These are phyloP conservation scores for Pyrrhosoma nymphula DNA, from an alignment of 2,888 invertebrate genomes.

Conservation along the genomic window DNA sequence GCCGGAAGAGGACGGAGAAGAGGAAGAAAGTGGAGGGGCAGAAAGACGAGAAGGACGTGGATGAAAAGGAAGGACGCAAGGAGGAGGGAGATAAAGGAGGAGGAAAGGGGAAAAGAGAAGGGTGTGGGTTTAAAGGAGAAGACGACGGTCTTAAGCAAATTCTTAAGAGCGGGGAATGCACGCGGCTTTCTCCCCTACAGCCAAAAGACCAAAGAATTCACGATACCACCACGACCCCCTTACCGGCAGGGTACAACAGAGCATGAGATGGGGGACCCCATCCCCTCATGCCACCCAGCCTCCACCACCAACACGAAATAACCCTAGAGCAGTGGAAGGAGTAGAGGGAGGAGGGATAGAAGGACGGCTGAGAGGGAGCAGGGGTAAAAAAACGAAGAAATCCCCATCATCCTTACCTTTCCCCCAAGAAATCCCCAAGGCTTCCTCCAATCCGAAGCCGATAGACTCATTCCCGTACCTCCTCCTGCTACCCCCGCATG, in stretches of 20 bases:
- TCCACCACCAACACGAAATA: not conserved
- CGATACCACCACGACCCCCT: not conserved
- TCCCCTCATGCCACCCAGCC: not conserved
- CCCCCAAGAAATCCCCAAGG: constrained; percentile 14
- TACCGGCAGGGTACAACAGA: not conserved
- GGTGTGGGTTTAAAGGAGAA: not conserved
- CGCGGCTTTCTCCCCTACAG: not conserved
- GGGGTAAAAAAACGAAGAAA: not conserved
- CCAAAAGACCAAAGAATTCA: constrained; percentile 18
- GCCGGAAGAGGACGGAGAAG: not conserved
- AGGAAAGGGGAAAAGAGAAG: not conserved
- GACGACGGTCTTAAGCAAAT: constrained; percentile 14
- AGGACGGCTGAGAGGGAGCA: not conserved
- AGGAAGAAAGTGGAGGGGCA: not conserved
- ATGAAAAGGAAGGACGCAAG: not conserved
- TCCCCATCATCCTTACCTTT: not conserved
- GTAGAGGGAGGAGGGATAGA: not conserved
- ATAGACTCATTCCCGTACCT: constrained; percentile 7
- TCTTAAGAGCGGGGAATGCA: constrained; percentile 11
- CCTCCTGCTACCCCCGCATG: not conserved
- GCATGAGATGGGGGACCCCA: not conserved
- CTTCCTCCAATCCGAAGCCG: constrained; percentile 45
- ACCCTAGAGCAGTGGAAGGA: not conserved
- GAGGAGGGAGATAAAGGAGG: not conserved
- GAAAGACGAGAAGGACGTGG: no score